Conservation (phyloP, 64 coral and sea anemone genomes). For the Exaiptasia diaphana region DNA sequence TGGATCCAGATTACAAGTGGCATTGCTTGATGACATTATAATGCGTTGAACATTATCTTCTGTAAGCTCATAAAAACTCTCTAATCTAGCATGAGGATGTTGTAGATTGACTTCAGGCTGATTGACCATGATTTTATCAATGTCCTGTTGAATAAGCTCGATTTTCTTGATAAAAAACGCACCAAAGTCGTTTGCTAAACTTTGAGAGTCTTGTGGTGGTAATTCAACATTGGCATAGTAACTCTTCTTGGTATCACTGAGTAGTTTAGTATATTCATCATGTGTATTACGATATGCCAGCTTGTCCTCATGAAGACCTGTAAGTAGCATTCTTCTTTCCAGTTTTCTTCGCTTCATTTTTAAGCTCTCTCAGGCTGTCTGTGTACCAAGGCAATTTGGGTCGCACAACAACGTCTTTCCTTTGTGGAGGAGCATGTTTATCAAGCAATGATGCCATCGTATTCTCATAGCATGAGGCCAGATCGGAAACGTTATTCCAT, state of each 20-base stretch:
- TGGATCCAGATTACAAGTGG: constrained; percentile 22
- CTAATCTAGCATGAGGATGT: not conserved
- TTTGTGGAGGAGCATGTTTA: not conserved
- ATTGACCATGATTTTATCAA: not conserved
- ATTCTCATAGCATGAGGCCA: not conserved
- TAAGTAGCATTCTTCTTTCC: constrained; percentile 10
- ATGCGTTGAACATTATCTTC: not conserved
- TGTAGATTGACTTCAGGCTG: not conserved
- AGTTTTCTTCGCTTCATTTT: not conserved
- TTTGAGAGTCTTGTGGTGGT: not conserved
- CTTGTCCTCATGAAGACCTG: not conserved
- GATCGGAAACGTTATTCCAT: not conserved
- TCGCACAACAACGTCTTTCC: not conserved
- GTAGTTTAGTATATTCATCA: not conserved
- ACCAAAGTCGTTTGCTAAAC: constrained; percentile 3
- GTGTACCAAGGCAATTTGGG: constrained; percentile 1
- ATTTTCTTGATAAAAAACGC: not conserved
- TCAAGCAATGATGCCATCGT: not conserved
- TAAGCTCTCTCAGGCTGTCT: not conserved
- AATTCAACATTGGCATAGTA: not conserved
- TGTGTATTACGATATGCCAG: not conserved
- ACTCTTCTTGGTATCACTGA: not conserved
- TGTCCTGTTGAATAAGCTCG: not conserved
- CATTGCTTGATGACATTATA: constrained; percentile 29
- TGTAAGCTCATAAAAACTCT: constrained; percentile 13